Evolutionary conservation across 2,888 invertebrate species (phyloP).

Genomic region (Coelinius sp.): DNA sequence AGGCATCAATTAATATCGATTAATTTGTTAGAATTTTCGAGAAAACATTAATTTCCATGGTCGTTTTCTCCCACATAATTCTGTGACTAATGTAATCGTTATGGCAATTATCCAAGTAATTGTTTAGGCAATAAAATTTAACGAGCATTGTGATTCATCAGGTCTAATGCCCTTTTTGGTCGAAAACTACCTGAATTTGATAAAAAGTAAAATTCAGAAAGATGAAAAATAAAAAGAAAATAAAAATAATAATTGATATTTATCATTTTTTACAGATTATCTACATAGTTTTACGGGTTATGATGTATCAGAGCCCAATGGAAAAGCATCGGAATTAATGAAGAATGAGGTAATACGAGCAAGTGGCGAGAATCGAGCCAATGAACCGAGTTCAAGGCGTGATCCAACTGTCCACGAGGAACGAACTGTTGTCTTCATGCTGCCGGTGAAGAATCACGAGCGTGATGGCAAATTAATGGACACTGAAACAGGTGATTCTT

Average conservation of each 20-base stretch:
- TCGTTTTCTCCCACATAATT: background rate
- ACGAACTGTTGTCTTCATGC: constrained; percentile 58
- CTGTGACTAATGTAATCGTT: background rate
- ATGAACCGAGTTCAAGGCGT: constrained; percentile 49
- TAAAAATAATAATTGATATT: background rate
- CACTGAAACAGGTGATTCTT: constrained; percentile 29
- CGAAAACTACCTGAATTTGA: no score
- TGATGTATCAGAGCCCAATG: constrained; percentile 46
- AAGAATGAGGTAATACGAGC: constrained; percentile 53
- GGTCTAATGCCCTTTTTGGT: no score
- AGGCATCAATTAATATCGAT: background rate
- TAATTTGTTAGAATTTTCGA: background rate
- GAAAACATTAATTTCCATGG: background rate
- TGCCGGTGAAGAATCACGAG: constrained; percentile 54
- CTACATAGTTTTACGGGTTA: constrained; percentile 53
- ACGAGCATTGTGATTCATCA: background rate
- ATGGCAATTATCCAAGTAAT: background rate
- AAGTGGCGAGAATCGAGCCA: constrained; percentile 44
- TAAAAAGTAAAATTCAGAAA: no score
- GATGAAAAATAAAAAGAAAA: background rate
- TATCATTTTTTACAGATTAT: constrained; percentile 38
- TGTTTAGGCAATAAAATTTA: background rate
- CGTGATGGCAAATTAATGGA: constrained; percentile 52
- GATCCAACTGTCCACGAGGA: constrained; percentile 42
- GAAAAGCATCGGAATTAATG: constrained; percentile 40